These are phyloP conservation scores for Hippocampus mohnikei DNA, from an alignment of 2,113 vertebrate species.

Conservation along the genomic window DNA sequence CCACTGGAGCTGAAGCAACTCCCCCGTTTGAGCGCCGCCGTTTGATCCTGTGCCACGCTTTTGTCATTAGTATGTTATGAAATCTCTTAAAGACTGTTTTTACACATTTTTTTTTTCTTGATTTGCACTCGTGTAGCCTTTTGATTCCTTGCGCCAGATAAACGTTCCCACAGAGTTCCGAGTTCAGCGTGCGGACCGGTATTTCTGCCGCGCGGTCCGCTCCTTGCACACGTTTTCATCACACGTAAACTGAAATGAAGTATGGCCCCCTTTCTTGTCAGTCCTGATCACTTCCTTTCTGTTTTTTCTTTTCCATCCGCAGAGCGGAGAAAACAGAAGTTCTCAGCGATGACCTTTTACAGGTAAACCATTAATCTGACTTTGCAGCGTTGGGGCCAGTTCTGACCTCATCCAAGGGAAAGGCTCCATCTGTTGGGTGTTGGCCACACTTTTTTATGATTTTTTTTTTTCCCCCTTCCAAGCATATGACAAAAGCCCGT, in stretches of 20 bases:
- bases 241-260: not conserved
- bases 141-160: not conserved
- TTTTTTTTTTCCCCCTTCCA: not conserved
- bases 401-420: not conserved
- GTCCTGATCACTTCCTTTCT: slow-evolving; percentile 41
- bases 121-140: not conserved
- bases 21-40: not conserved
- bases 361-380: slow-evolving; percentile 78
- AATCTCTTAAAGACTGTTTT: not conserved
- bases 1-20: slow-evolving; percentile 17
- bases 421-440: slow-evolving; percentile 4
- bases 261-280: slow-evolving; percentile 1
- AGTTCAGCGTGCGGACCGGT: slow-evolving; percentile 22
- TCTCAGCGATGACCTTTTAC: slow-evolving; percentile 94
- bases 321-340: slow-evolving; percentile 99
- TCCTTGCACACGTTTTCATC: slow-evolving; percentile 11
- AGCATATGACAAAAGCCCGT: not conserved
- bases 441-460: not conserved
- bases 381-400: slow-evolving; percentile 3
- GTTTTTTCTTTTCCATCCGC: slow-evolving; percentile 62
- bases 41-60: not conserved
- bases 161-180: slow-evolving; percentile 19
- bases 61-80: not conserved
- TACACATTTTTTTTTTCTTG: not conserved
- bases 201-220: slow-evolving; percentile 6